phyloP scores from a whole-genome alignment of 1,140 invertebrate species.

The Pogonomyrmex barbatus region DNA sequence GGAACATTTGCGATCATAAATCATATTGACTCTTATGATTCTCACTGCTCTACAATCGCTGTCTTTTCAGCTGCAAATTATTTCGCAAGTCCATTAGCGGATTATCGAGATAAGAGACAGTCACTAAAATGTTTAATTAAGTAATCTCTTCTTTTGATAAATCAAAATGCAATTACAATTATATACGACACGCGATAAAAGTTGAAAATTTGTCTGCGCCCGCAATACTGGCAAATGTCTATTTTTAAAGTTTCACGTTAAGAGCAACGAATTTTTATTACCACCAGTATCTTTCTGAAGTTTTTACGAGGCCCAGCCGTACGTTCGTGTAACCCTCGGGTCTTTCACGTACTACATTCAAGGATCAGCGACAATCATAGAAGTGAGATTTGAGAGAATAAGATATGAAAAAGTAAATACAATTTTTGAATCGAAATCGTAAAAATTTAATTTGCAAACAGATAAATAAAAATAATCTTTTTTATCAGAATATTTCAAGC shows the following conservation, averaged over 20 bases:
- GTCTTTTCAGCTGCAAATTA: background rate
- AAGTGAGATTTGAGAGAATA: constrained; percentile 15
- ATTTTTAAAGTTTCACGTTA: constrained; percentile 1
- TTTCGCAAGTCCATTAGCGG: constrained; percentile 5
- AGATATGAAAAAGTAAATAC: background rate
- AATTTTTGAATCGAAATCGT: background rate
- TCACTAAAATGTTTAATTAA: constrained; percentile 5
- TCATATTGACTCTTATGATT: background rate
- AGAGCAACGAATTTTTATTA: constrained; percentile 48
- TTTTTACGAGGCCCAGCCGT: constrained; percentile 49
- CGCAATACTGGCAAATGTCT: background rate
- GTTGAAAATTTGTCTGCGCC: background rate
- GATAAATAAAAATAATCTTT: background rate
- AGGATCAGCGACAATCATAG: background rate
- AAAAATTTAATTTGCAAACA: constrained; percentile 8
- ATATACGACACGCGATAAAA: constrained; percentile 33
- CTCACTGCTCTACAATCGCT: background rate
- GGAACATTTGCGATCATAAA: constrained; percentile 10
- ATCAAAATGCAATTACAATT: constrained; percentile 2
- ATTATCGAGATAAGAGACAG: background rate
- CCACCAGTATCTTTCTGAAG: constrained; percentile 35
- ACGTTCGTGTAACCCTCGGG: background rate
- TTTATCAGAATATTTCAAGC: background rate
- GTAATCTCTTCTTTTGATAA: background rate
- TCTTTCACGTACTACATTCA: constrained; percentile 30